A percentile compares a stretch with the other conserved stretches of the same genome.
phyloP scores from a whole-genome alignment of 2,113 vertebrate genomes.

The Oreochromis spilurus region DNA sequence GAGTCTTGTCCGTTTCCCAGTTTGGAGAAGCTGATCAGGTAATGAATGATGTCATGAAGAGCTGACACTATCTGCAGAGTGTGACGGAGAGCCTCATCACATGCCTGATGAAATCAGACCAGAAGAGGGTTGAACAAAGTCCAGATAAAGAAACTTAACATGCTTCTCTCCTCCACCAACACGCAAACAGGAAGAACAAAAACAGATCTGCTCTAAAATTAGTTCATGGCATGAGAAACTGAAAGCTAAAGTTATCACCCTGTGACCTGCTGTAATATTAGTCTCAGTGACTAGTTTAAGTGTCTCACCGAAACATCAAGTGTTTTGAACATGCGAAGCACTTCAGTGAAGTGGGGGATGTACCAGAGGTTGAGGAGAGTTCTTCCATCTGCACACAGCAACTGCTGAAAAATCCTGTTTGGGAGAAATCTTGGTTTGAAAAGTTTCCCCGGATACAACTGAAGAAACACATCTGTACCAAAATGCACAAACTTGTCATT shows the following conservation, averaged over 20 bases:
- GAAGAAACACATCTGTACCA: neutral
- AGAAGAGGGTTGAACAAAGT: neutral
- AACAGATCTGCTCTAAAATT: neutral
- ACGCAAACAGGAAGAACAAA: neutral
- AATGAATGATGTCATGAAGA: conserved; percentile 69
- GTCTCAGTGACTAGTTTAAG: neutral
- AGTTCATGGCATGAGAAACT: neutral
- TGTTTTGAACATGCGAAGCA: conserved; percentile 71
- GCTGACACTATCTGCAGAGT: conserved; percentile 63
- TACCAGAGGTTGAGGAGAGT: conserved; percentile 74
- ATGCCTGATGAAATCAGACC: conserved; percentile 12
- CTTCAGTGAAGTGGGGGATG: conserved; percentile 68
- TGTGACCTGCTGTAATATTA: neutral
- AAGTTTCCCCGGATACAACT: neutral
- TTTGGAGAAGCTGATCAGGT: conserved; percentile 71
- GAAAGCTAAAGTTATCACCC: neutral
- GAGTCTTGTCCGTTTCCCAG: conserved; percentile 58
- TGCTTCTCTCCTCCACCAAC: neutral
- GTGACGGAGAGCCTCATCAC: conserved; percentile 54
- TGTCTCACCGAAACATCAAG: conserved; percentile 69
- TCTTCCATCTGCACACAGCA: conserved; percentile 65
- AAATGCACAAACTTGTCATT: neutral
- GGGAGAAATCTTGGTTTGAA: neutral
- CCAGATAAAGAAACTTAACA: neutral
- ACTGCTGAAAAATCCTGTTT: conserved; percentile 51